phyloP scores from a whole-genome alignment of 2,888 invertebrate genomes.

The Hoplodrina blanda region DNA sequence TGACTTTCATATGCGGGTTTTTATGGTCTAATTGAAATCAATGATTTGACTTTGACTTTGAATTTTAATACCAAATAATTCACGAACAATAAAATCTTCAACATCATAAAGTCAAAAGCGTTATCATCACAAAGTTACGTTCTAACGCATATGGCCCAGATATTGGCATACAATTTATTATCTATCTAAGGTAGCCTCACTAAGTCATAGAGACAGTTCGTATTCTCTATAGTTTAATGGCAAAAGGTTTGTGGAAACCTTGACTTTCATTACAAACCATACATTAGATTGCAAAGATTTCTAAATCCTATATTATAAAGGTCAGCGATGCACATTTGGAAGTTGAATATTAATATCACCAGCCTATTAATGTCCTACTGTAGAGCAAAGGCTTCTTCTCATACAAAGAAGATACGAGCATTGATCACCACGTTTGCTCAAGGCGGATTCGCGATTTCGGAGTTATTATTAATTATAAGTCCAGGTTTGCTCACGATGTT shows the following conservation, averaged over 20 bases:
- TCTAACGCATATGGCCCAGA: constrained; percentile 38
- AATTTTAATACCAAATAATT: background rate
- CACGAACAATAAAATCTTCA: constrained; percentile 16
- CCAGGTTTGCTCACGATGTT: no score
- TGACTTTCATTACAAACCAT: constrained; percentile 26
- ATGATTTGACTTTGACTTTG: no score
- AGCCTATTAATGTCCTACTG: background rate
- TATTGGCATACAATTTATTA: constrained; percentile 54
- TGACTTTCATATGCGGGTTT: no score
- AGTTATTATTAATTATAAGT: no score
- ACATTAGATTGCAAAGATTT: constrained; percentile 4
- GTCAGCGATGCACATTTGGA: background rate
- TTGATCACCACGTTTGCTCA: no score
- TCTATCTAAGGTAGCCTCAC: constrained; percentile 16
- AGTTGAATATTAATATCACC: background rate
- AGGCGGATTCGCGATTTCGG: no score
- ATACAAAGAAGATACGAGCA: no score
- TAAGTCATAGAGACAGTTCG: constrained; percentile 52
- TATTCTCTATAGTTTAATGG: constrained; percentile 33
- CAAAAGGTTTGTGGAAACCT: constrained; percentile 50
- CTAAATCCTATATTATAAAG: constrained; percentile 1
- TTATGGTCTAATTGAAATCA: no score
- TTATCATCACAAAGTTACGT: constrained; percentile 39
- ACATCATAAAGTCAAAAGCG: constrained; percentile 5
- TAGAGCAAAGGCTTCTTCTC: no score